Evolutionary conservation across 2,113 vertebrate species (phyloP).

Genomic region (Herpailurus yagouaroundi): DNA sequence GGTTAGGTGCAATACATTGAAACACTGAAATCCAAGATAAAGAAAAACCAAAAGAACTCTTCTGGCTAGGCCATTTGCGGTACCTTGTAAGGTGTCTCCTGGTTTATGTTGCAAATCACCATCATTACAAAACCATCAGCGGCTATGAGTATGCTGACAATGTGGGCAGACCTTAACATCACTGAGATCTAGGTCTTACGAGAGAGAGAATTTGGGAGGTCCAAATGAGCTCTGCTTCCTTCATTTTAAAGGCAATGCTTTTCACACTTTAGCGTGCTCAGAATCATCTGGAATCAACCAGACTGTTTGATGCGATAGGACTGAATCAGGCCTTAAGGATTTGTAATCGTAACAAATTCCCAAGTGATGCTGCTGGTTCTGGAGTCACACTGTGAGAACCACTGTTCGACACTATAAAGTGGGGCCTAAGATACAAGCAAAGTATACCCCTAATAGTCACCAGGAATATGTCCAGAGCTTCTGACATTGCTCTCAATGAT

Average conservation of each 20-base stretch:
- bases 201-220: not conserved
- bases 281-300: not conserved
- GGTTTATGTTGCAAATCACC: not conserved
- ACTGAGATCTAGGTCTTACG: not conserved
- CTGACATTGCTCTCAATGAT: not conserved
- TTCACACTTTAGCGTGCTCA: not conserved
- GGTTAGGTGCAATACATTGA: not conserved
- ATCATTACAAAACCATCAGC: not conserved
- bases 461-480: not conserved
- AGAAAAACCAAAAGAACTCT: not conserved
- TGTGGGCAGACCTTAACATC: not conserved
- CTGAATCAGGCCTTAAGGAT: not conserved
- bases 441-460: not conserved
- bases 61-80: not conserved
- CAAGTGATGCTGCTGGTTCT: not conserved
- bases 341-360: not conserved
- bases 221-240: not conserved
- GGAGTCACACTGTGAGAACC: not conserved
- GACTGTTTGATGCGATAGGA: not conserved
- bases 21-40: conserved; percentile 34
- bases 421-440: not conserved
- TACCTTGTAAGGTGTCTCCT: not conserved
- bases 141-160: not conserved
- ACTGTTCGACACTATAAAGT: not conserved
- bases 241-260: not conserved